Percentiles rank a stretch among this genome's conserved stretches.
These are phyloP conservation scores for Meiosimyza platycephala DNA, from an alignment of 2,888 invertebrate genomes.

Conservation along the genomic window DNA sequence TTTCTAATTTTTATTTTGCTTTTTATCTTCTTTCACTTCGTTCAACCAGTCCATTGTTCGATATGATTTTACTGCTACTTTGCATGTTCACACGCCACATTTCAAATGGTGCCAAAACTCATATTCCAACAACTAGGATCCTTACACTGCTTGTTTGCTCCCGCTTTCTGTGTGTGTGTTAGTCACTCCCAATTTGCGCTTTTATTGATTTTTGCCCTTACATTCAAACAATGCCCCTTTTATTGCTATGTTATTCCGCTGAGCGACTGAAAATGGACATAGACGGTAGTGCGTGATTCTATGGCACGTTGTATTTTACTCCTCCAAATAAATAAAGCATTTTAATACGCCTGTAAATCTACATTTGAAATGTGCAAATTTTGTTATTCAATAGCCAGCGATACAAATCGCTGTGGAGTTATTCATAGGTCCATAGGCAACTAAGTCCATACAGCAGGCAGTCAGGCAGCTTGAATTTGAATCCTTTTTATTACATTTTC, in stretches of 20 bases:
- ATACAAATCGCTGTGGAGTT: no score
- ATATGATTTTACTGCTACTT: neutral
- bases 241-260: slow-evolving; percentile 22
- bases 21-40: no score
- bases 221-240: slow-evolving; percentile 24
- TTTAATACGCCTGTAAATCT: slow-evolving; percentile 5
- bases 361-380: slow-evolving; percentile 8
- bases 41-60: neutral
- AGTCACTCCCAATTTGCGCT: neutral
- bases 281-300: neutral
- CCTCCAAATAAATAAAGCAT: neutral
- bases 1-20: no score
- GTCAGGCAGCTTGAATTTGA: neutral
- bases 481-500: neutral
- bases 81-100: slow-evolving; percentile 8
- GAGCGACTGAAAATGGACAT: neutral
- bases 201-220: neutral
- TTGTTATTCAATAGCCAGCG: slow-evolving; percentile 13
- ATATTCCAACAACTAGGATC: neutral
- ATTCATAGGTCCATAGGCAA: no score
- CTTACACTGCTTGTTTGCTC: no score
- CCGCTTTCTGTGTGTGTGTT: neutral
- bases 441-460: no score
- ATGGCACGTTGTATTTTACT: no score
- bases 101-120: slow-evolving; percentile 21